Evolutionary conservation across 1,140 invertebrate genomes (phyloP).

Genomic region (Penaeus chinensis): DNA sequence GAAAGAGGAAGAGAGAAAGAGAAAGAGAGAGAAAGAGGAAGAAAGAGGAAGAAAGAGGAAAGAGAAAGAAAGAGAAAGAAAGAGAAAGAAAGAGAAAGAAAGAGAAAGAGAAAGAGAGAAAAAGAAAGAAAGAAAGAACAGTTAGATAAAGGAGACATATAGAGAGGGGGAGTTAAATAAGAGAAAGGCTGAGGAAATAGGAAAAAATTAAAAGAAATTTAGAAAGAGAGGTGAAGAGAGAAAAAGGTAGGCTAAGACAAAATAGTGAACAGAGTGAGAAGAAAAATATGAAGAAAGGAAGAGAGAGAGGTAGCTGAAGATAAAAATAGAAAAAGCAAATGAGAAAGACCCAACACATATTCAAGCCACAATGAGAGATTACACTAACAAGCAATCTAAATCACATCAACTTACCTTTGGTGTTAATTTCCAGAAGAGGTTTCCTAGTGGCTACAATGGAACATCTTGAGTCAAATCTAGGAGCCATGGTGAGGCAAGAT

Average conservation of each 20-base stretch:
- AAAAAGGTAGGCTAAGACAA: neutral
- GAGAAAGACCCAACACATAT: neutral
- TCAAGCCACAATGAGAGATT: neutral
- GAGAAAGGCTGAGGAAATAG: neutral
- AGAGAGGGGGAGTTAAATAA: neutral
- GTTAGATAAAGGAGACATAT: neutral
- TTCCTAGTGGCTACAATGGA: slow-evolving; percentile 61
- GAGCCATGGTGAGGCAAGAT: slow-evolving; percentile 92
- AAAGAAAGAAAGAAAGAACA: neutral
- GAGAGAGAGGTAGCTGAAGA: neutral
- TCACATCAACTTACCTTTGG: slow-evolving; percentile 64
- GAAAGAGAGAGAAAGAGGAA: neutral
- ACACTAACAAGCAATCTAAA: neutral
- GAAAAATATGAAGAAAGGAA: neutral
- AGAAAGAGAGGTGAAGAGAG: neutral
- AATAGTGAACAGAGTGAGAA: neutral
- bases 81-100: too few species aligned
- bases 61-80: too few species aligned
- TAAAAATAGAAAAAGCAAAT: neutral
- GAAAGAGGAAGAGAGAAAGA: too few species aligned
- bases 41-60: too few species aligned
- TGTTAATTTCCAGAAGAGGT: slow-evolving; percentile 72
- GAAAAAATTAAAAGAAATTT: neutral
- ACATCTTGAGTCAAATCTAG: slow-evolving; percentile 77
- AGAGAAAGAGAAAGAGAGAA: too few species aligned